Conservation (phyloP, 2,113 vertebrate genomes). For the Mesocricetus auratus region DNA sequence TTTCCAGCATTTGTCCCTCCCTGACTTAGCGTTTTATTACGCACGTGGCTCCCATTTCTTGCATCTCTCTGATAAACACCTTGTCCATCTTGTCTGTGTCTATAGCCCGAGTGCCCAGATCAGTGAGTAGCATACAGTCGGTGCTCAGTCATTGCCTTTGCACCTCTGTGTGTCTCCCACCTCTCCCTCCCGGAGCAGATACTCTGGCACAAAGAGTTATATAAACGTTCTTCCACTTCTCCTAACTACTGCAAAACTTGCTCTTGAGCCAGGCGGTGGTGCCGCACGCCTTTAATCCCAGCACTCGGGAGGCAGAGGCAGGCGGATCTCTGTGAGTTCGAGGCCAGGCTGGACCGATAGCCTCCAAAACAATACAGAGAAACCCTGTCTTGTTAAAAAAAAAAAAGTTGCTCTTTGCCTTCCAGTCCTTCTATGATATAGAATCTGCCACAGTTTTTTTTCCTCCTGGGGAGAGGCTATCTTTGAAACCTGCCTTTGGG, state of each 20-base stretch:
- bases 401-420: too few species aligned
- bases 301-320: too few species aligned
- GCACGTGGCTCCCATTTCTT: neutral
- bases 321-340: too few species aligned
- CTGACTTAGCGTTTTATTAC: neutral
- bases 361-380: too few species aligned
- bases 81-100: neutral
- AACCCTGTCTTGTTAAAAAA: too few species aligned
- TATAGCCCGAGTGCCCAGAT: neutral
- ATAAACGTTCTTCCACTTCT: neutral
- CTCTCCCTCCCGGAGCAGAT: neutral
- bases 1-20: neutral
- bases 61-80: neutral
- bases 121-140: neutral
- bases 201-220: neutral
- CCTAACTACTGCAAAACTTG: neutral
- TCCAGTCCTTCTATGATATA: neutral
- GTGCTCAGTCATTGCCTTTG: neutral
- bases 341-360: too few species aligned
- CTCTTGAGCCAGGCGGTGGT: too few species aligned
- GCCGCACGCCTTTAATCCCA: too few species aligned
- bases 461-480: slow-evolving; percentile 29
- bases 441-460: neutral
- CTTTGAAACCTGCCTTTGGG: slow-evolving; percentile 59
- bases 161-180: neutral